Conservation (phyloP, 2,113 vertebrate species). For the Falcunculus frontatus region DNA sequence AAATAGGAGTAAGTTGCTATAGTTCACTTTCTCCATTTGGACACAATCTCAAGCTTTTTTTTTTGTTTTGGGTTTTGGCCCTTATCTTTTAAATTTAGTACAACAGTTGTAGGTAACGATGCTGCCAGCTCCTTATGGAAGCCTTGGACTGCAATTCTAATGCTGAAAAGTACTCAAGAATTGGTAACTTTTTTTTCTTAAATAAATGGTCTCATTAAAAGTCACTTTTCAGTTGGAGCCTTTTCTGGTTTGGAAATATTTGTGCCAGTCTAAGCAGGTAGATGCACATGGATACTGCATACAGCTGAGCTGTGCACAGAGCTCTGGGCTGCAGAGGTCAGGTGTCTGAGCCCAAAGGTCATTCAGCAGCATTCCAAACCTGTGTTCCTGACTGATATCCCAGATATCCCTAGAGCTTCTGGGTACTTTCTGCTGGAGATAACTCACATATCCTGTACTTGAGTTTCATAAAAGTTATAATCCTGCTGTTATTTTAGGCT, state of each 20-base stretch:
- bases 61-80: background rate
- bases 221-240: background rate
- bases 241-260: background rate
- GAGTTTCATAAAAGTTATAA: background rate
- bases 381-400: background rate
- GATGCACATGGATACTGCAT: rapidly evolving
- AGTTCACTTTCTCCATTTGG: background rate
- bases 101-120: background rate
- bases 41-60: background rate
- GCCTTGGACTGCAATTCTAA: background rate
- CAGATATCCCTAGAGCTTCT: background rate
- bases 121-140: background rate
- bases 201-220: background rate
- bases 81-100: background rate
- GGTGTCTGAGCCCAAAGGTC: background rate
- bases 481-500: background rate
- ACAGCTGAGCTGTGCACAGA: background rate
- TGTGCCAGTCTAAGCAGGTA: background rate
- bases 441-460: rapidly evolving
- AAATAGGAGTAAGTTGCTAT: background rate
- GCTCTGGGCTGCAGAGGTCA: background rate
- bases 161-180: background rate
- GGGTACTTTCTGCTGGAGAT: background rate
- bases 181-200: background rate
- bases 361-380: background rate